phyloP scores from a whole-genome alignment of 2,888 invertebrate genomes.

The Leptarthrus brevirostris region DNA sequence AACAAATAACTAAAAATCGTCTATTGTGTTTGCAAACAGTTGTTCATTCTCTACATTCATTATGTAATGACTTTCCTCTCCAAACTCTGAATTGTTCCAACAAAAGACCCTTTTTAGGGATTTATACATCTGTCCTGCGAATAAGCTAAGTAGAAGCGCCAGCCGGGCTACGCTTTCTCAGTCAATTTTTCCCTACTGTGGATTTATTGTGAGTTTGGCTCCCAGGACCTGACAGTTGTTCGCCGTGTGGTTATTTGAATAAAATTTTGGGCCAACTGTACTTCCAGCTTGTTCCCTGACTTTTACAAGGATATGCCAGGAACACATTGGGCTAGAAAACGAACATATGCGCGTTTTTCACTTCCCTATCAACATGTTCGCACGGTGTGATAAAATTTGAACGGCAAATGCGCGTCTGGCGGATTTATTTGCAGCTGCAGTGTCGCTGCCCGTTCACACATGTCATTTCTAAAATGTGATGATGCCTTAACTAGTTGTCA shows the following conservation, averaged over 20 bases:
- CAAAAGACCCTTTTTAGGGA: slow-evolving; percentile 1
- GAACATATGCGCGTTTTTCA: slow-evolving; percentile 35
- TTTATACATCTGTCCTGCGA: slow-evolving; percentile 9
- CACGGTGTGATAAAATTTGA: slow-evolving; percentile 30
- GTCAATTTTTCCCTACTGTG: not conserved
- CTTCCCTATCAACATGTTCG: slow-evolving; percentile 7
- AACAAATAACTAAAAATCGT: no score
- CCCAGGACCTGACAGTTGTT: slow-evolving; percentile 29
- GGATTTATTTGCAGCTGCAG: slow-evolving; percentile 23
- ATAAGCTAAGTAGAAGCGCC: slow-evolving; percentile 10
- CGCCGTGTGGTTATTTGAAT: slow-evolving; percentile 39
- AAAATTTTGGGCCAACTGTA: slow-evolving; percentile 40
- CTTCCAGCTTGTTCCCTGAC: slow-evolving; percentile 11
- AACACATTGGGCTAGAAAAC: slow-evolving; percentile 13
- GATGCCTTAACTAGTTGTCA: slow-evolving; percentile 30
- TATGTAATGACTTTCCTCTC: slow-evolving; percentile 10
- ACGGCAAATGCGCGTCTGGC: slow-evolving; percentile 27
- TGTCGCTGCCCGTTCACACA: slow-evolving; percentile 16
- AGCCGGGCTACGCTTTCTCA: not conserved
- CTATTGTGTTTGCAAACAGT: slow-evolving; percentile 26
- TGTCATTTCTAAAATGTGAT: slow-evolving; percentile 14
- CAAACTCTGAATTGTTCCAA: slow-evolving; percentile 6
- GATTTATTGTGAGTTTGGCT: not conserved
- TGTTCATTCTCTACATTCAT: not conserved
- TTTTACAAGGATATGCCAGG: slow-evolving; percentile 9